Percentiles rank a stretch among this genome's conserved stretches.
These are phyloP conservation scores for Platanista minor DNA, from an alignment of 2,113 vertebrate genomes.

Conservation along the genomic window DNA sequence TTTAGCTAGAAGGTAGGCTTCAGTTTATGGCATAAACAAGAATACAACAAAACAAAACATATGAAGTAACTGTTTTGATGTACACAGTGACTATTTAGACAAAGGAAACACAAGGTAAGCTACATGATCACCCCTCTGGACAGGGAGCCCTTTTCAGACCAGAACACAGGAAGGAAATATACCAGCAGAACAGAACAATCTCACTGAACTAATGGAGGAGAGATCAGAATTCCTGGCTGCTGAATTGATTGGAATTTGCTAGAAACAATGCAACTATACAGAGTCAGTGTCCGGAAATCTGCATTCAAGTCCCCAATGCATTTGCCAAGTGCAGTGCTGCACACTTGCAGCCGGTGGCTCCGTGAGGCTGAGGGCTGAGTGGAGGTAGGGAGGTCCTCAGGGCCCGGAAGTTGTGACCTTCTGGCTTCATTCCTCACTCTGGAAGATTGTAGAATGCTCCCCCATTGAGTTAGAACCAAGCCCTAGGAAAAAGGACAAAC, in stretches of 20 bases:
- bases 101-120: background rate
- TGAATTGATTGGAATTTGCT: background rate
- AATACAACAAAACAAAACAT: background rate
- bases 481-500: background rate
- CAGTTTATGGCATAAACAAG: background rate
- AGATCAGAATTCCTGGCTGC: background rate
- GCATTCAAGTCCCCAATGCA: background rate
- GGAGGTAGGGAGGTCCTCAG: background rate
- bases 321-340: background rate
- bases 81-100: background rate
- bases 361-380: too few species aligned
- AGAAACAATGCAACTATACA: background rate
- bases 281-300: background rate
- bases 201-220: background rate
- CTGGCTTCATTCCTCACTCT: background rate
- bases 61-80: background rate
- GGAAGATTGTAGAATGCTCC: background rate
- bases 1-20: background rate
- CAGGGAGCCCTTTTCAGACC: background rate
- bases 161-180: background rate
- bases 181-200: background rate
- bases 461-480: background rate
- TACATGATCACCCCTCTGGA: background rate
- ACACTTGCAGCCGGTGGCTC: rapidly evolving
- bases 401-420: background rate